phyloP scores from a whole-genome alignment of 2,113 vertebrate genomes.

The Nannospalax galili region DNA sequence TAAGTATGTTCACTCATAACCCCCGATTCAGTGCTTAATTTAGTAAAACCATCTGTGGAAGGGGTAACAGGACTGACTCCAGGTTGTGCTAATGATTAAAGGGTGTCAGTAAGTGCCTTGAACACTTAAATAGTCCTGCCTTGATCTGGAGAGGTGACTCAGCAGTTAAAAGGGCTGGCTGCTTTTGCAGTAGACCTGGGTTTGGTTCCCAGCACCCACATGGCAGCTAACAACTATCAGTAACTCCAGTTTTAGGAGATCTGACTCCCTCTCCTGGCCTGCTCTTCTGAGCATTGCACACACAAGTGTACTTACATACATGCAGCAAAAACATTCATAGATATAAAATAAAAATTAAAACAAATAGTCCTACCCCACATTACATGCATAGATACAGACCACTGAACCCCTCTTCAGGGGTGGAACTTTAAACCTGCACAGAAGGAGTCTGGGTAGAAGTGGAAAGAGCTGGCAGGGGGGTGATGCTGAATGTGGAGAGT shows the following conservation, averaged over 20 bases:
- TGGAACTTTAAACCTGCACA: not conserved
- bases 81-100: not conserved
- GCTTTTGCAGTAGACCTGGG: too few relatives aligned
- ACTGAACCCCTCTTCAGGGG: not conserved
- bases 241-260: too few relatives aligned
- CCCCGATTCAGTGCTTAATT: not conserved
- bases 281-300: too few relatives aligned
- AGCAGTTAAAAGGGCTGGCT: too few relatives aligned
- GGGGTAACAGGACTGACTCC: not conserved
- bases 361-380: not conserved
- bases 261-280: too few relatives aligned
- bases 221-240: too few relatives aligned
- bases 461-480: not conserved
- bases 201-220: too few relatives aligned
- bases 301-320: too few relatives aligned
- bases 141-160: too few relatives aligned
- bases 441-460: not conserved
- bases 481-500: not conserved
- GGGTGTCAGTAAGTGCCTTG: not conserved
- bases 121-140: not conserved
- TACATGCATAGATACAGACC: not conserved
- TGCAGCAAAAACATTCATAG: too few relatives aligned
- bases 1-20: not conserved
- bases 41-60: not conserved
- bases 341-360: too few relatives aligned